Conservation (phyloP, 1,140 invertebrate species). For the Bombus cullumanus region DNA sequence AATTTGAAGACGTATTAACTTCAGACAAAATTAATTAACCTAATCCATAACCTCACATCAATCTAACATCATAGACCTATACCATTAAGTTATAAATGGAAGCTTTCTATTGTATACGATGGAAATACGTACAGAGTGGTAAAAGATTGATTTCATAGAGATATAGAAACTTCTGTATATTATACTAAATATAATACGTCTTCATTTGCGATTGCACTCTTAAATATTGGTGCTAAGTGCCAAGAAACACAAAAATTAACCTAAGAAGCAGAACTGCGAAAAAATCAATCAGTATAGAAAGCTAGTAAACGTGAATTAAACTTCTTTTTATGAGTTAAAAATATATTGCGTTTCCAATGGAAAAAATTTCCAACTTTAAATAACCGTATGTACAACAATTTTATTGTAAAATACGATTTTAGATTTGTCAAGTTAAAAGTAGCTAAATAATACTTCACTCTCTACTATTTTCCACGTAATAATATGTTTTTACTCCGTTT, state of each 20-base stretch:
- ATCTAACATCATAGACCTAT: too few species aligned
- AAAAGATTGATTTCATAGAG: not conserved
- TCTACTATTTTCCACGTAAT: not conserved
- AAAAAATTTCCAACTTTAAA: not conserved
- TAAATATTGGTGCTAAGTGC: conserved; percentile 34
- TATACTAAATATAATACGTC: conserved; percentile 1
- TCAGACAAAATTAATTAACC: not conserved
- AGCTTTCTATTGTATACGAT: conserved; percentile 43
- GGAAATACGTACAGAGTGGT: not conserved
- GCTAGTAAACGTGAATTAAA: conserved; percentile 35
- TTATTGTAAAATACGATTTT: conserved; percentile 22
- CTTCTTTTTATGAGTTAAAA: conserved; percentile 34
- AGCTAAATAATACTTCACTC: not conserved
- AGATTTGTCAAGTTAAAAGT: conserved; percentile 6
- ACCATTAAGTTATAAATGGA: not conserved
- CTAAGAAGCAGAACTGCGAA: conserved; percentile 29
- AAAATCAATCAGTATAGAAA: conserved; percentile 7
- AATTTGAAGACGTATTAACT: conserved; percentile 42
- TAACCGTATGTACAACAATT: too few species aligned
- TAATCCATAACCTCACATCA: too few species aligned
- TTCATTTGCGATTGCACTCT: conserved; percentile 19
- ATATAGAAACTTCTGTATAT: not conserved
- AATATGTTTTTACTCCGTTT: conserved; percentile 21
- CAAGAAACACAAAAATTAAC: conserved; percentile 41
- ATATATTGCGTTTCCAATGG: not conserved